Evolutionary conservation across 2,888 invertebrate genomes (phyloP).

Genomic region (Thymelicus sylvestris): DNA sequence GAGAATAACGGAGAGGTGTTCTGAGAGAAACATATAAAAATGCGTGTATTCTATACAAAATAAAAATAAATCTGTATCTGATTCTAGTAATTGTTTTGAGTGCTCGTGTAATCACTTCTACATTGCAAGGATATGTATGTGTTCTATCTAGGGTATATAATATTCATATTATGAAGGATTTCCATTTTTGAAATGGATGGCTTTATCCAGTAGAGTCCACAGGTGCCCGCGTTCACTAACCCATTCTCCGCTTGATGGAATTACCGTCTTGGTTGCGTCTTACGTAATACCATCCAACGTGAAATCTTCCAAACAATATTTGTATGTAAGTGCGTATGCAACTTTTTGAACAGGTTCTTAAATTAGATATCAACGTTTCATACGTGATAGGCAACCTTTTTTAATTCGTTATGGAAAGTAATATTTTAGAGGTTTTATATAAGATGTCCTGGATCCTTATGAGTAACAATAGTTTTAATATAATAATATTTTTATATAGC

Average conservation of each 20-base stretch:
- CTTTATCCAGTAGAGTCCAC: conserved; percentile 69
- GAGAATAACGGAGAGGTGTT: too few relatives aligned
- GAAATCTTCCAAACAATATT: conserved; percentile 32
- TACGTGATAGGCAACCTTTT: not conserved
- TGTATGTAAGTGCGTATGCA: conserved; percentile 23
- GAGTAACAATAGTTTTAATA: too few relatives aligned
- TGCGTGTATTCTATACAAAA: too few relatives aligned
- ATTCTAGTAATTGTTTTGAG: too few relatives aligned
- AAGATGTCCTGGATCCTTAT: too few relatives aligned
- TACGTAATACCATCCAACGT: conserved; percentile 57
- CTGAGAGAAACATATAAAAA: too few relatives aligned
- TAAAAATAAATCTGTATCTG: too few relatives aligned
- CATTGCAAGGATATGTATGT: not conserved
- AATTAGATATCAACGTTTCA: conserved; percentile 6
- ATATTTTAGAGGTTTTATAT: too few relatives aligned
- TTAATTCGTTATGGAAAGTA: too few relatives aligned
- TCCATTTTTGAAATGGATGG: conserved; percentile 60
- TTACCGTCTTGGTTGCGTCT: conserved; percentile 55
- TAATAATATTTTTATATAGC: too few relatives aligned
- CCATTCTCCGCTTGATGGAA: conserved; percentile 65
- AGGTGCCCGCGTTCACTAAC: conserved; percentile 67
- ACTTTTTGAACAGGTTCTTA: conserved; percentile 18
- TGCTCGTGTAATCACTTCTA: too few relatives aligned
- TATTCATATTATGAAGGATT: conserved; percentile 13
- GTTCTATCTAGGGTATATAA: not conserved